Base-by-base conservation (phyloP, 2,888 invertebrate genomes). In the Euclidia mi region DNA sequence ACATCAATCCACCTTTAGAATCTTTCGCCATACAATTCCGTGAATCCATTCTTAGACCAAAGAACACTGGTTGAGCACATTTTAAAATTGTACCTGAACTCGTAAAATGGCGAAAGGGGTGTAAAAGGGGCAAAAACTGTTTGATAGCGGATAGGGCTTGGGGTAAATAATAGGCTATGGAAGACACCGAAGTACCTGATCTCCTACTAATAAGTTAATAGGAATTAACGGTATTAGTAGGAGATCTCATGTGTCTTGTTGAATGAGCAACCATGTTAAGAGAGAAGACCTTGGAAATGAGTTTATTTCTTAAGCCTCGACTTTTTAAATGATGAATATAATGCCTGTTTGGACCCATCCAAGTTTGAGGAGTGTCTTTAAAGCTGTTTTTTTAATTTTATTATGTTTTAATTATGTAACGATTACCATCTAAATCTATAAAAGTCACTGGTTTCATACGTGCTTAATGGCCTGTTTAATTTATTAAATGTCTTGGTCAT, bases 101-200 rank as follows among this genome's bases (percentile, higher is more conserved):
- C 65, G 58, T 81, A 79, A 81, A 79, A 77, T 44, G 47, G 44
- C 37, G 63, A 74, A 67, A 65, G 78, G 75, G 62, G 49, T 44
- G 38, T 25, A 11, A 45, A 44, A 38, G 76, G 62, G 76, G 55
- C 78, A 77, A 79, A 78, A 80, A 75, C 77, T 71, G 72, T 46
- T 64, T 57, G 55, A 65, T 66, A 59, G 51, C 56, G 34, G n/a
- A n/a, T n/a, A n/a, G 18, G 42, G 40, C 49, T 53, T 34, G 53
- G 59, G 64, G 65, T 70, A 47, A 66, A 50, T 66, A 52, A 71
- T 56, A 35, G 56, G n/a, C 45, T 46, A 40, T 34, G n/a, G 35
- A 31, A 28, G 50, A 43, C 56, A 55, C 44, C 12, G 29, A 35
- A 43, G 15, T 29, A 31, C 14, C 48, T 59, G 56, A 58, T 48